Percentiles rank a stretch among this genome's conserved stretches.
Evolutionary conservation across 2,797 vertebrate species (phyloP).

Genomic region (Synanceia verrucosa): DNA sequence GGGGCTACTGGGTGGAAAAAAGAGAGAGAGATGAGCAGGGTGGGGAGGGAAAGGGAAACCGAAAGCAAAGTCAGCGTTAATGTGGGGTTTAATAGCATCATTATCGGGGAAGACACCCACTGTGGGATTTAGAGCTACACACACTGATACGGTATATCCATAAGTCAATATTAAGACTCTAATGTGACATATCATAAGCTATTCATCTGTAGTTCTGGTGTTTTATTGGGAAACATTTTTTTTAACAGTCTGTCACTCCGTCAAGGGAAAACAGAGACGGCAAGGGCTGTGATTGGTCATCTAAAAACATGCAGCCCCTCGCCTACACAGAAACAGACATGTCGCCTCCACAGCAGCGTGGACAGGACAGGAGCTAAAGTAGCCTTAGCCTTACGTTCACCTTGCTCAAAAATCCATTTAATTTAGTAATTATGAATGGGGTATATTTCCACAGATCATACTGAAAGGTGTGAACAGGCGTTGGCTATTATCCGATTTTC

Average conservation of each 20-base stretch:
- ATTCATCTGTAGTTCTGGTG: background rate
- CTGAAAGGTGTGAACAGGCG: too few species aligned
- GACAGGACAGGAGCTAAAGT: too few species aligned
- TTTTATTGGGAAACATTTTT: background rate
- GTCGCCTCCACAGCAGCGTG: too few species aligned
- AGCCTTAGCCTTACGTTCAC: too few species aligned
- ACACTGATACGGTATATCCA: slow-evolving; percentile 20
- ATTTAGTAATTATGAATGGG: too few species aligned
- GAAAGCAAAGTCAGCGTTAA: slow-evolving; percentile 90
- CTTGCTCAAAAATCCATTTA: too few species aligned
- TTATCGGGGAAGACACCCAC: slow-evolving; percentile 80
- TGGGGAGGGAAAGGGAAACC: slow-evolving; percentile 44
- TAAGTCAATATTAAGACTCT: slow-evolving; percentile 64
- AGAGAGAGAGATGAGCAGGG: slow-evolving; percentile 21
- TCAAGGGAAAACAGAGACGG: too few species aligned
- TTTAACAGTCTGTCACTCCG: background rate
- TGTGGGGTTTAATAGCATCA: slow-evolving; percentile 88
- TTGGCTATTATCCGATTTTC: too few species aligned
- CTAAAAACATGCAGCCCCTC: too few species aligned
- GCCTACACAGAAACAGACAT: too few species aligned
- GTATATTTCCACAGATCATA: too few species aligned
- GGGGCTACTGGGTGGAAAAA: slow-evolving; percentile 37
- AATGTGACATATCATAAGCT: background rate
- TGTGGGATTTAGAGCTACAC: slow-evolving; percentile 63
- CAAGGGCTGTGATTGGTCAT: too few species aligned